These are phyloP conservation scores for Netelia fuscicornis DNA, from an alignment of 2,888 invertebrate species.

Conservation along the genomic window DNA sequence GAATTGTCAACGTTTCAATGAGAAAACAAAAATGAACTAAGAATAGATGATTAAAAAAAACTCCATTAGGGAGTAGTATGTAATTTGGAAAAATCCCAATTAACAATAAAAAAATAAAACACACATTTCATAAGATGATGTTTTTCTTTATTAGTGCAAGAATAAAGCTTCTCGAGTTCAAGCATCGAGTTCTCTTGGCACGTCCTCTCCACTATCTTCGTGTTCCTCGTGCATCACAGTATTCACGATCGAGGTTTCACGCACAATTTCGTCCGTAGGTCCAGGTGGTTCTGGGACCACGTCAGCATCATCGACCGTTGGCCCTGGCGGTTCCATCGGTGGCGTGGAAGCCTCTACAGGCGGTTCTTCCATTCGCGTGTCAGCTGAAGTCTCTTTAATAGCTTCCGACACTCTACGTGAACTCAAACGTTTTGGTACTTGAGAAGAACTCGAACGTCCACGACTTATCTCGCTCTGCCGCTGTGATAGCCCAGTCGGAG, in stretches of 20 bases:
- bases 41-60: slow-evolving; percentile 38
- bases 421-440: slow-evolving; percentile 51
- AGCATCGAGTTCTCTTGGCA: slow-evolving; percentile 8
- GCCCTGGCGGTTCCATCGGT: slow-evolving; percentile 42
- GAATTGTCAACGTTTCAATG: slow-evolving; percentile 75
- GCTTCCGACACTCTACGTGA: slow-evolving; percentile 35
- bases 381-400: slow-evolving; percentile 7
- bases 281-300: slow-evolving; percentile 27
- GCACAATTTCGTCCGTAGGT: slow-evolving; percentile 38
- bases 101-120: slow-evolving; percentile 74
- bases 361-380: slow-evolving; percentile 24
- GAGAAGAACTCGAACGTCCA: slow-evolving; percentile 46
- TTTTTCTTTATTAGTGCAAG: slow-evolving; percentile 22
- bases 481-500: slow-evolving; percentile 25
- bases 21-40: slow-evolving; percentile 54
- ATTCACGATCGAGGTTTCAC: slow-evolving; percentile 10
- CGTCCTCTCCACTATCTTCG: not conserved
- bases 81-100: slow-evolving; percentile 77
- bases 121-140: slow-evolving; percentile 78
- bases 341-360: slow-evolving; percentile 31
- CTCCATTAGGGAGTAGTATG: slow-evolving; percentile 76
- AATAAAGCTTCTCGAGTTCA: not conserved
- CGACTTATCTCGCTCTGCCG: slow-evolving; percentile 49
- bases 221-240: slow-evolving; percentile 12
- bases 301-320: slow-evolving; percentile 50